A percentile compares a stretch with the other conserved stretches of the same genome.
These are phyloP conservation scores for Poecilia wingei DNA, from an alignment of 2,797 vertebrate genomes.

Conservation along the genomic window DNA sequence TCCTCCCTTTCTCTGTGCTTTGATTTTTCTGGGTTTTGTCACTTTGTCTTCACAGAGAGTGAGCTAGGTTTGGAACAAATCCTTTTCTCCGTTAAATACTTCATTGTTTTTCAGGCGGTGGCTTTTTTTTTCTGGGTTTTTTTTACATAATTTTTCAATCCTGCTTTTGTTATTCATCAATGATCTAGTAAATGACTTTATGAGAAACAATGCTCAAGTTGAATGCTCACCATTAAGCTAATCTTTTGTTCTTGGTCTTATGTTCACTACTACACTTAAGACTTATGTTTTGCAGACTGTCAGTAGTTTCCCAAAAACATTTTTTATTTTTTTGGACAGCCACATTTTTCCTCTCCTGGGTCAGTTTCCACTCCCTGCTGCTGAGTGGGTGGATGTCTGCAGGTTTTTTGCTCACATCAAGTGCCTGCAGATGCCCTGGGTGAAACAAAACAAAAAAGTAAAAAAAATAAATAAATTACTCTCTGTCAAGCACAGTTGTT, in stretches of 20 bases:
- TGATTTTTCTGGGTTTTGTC: not conserved
- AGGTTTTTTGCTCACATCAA: constrained; percentile 12
- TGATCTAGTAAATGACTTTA: not conserved
- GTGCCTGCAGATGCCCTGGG: not conserved
- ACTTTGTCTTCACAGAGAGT: not conserved
- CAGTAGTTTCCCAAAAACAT: constrained; percentile 15
- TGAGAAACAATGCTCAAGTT: constrained; percentile 5
- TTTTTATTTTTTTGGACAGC: constrained; percentile 17
- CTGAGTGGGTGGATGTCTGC: constrained; percentile 15
- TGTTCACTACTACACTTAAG: constrained; percentile 22
- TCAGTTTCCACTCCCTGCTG: constrained; percentile 15
- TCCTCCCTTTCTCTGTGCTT: not conserved
- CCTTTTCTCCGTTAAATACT: not conserved
- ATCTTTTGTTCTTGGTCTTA: not conserved
- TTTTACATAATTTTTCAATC: not conserved
- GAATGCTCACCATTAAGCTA: constrained; percentile 9
- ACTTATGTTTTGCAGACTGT: constrained; percentile 23
- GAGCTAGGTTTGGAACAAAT: not conserved
- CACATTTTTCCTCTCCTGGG: constrained; percentile 27
- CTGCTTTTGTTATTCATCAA: constrained; percentile 6
- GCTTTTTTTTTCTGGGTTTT: not conserved
- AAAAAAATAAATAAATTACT: constrained; percentile 7
- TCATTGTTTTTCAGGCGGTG: not conserved
- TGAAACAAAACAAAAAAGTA: not conserved
- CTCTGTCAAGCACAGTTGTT: constrained; percentile 11